Conservation (phyloP, 1,140 invertebrate species). For the Pseudomyrmex gracilis region DNA sequence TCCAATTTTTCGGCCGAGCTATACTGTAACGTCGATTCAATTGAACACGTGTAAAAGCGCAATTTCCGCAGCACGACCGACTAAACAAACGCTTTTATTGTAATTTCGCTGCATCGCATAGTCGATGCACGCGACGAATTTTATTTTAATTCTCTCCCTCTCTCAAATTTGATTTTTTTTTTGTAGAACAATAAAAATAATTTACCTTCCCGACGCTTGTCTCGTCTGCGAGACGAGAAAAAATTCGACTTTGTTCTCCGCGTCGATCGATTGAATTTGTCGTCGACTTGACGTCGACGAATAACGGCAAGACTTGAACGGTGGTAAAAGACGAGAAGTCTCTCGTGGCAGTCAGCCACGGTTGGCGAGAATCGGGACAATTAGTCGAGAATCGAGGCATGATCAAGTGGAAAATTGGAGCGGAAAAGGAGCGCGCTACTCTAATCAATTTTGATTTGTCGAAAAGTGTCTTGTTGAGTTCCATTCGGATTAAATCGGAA, state of each 20-base stretch:
- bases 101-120: background rate
- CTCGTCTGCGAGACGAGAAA: too few species aligned
- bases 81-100: constrained; percentile 12
- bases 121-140: background rate
- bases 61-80: background rate
- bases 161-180: background rate
- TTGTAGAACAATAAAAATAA: background rate
- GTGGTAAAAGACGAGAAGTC: background rate
- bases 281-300: background rate
- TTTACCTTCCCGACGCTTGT: background rate
- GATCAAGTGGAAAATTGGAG: constrained; percentile 22
- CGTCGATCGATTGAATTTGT: background rate
- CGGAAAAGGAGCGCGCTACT: background rate
- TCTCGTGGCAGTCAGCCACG: background rate
- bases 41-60: background rate
- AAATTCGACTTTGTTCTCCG: background rate
- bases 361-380: constrained; percentile 11
- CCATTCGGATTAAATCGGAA: background rate
- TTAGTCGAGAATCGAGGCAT: constrained; percentile 15
- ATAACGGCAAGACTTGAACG: background rate
- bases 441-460: background rate
- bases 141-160: background rate
- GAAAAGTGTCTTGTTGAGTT: background rate
- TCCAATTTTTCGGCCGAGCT: background rate
- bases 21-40: background rate